A percentile compares a stretch with the other conserved stretches of the same genome.
Conservation (phyloP, 2,113 vertebrate species). For the Felis chaus region DNA sequence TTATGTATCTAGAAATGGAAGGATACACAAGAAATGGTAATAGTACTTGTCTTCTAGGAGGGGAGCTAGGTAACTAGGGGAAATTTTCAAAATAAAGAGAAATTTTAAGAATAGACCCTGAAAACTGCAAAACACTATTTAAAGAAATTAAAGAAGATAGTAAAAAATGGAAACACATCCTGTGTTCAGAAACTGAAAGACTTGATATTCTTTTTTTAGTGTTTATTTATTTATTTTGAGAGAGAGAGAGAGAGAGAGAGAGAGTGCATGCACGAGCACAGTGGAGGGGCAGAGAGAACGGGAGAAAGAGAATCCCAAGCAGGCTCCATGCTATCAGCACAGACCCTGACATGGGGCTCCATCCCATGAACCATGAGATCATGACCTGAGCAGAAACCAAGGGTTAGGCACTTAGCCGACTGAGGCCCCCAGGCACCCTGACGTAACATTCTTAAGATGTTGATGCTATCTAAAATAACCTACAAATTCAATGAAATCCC, state of each 20-base stretch:
- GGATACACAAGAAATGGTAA: not conserved
- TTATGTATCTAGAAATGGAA: not conserved
- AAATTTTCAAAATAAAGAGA: not conserved
- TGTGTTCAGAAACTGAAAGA: not conserved
- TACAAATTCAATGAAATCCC: not conserved
- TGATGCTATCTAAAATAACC: not conserved
- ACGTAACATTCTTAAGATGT: not conserved
- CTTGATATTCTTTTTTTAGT: not conserved
- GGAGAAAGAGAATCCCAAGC: no score
- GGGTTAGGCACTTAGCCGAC: no score
- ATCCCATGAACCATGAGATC: no score
- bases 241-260: no score
- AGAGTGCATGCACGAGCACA: no score
- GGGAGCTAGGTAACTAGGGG: not conserved
- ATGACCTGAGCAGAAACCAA: no score
- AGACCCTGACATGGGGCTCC: no score
- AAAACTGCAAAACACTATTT: not conserved
- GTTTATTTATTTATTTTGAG: no score
- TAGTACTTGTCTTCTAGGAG: not conserved
- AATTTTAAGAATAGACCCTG: not conserved
- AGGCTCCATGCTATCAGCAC: no score
- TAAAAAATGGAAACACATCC: not conserved
- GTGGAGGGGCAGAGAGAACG: no score
- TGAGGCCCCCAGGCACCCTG: no score
- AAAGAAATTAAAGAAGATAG: constrained; percentile 13